These are phyloP conservation scores for Chromobotia macracanthus DNA, from an alignment of 2,797 vertebrate species.

Conservation along the genomic window DNA sequence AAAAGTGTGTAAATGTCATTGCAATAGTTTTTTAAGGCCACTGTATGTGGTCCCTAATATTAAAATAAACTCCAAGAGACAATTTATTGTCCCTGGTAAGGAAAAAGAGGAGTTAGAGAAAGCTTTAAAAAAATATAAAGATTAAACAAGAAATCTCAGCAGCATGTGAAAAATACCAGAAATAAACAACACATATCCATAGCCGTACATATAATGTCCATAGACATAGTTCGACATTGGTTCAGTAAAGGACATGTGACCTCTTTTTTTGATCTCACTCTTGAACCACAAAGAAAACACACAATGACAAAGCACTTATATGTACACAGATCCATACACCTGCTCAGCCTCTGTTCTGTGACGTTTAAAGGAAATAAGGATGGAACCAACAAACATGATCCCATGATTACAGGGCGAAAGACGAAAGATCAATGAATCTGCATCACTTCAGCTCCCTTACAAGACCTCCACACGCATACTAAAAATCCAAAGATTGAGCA, in stretches of 20 bases:
- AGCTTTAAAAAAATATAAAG: slow-evolving; percentile 14
- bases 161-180: slow-evolving; percentile 8
- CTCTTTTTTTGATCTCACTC: neutral
- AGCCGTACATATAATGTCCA: neutral
- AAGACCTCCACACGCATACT: neutral
- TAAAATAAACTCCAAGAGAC: neutral
- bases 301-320: neutral
- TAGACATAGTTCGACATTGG: neutral
- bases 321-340: neutral
- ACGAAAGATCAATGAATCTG: neutral
- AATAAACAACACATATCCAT: neutral
- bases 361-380: neutral
- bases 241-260: neutral
- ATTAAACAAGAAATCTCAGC: slow-evolving; percentile 21
- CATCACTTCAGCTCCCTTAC: neutral
- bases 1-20: neutral
- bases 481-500: slow-evolving; percentile 10
- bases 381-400: neutral
- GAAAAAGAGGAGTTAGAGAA: neutral
- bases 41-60: slow-evolving; percentile 7
- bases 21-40: neutral
- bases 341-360: slow-evolving; percentile 10
- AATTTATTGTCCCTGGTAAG: neutral
- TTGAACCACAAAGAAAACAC: slow-evolving; percentile 1
- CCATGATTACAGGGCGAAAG: too few species aligned